These are phyloP conservation scores for Diplazon laetatorius DNA, from an alignment of 2,888 invertebrate species.

Conservation along the genomic window DNA sequence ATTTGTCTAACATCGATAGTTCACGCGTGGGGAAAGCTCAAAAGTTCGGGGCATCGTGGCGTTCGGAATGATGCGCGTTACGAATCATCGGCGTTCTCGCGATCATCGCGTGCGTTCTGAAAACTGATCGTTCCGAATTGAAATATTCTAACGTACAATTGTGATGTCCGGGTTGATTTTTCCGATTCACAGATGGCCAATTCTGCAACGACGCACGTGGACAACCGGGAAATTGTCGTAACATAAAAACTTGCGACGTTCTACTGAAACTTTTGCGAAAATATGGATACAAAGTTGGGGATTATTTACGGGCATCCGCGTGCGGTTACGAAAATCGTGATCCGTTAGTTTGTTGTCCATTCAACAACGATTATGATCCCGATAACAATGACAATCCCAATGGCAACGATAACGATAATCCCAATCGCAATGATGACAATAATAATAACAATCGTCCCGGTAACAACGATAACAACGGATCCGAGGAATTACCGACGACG, in stretches of 20 bases:
- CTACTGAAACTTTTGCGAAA: conserved; percentile 83
- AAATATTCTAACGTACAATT: too few species aligned
- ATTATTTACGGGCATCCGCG: conserved; percentile 86
- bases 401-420: conserved; percentile 2
- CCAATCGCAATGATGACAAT: conserved; percentile 17
- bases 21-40: too few species aligned
- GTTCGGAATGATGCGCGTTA: too few species aligned
- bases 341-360: conserved; percentile 87
- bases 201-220: conserved; percentile 84
- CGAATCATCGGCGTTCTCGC: too few species aligned
- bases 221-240: conserved; percentile 84
- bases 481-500: conserved; percentile 48
- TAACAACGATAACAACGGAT: conserved; percentile 38
- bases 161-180: too few species aligned
- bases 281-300: conserved; percentile 82
- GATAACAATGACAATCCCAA: conserved; percentile 6
- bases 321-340: conserved; percentile 87
- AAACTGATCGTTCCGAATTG: too few species aligned
- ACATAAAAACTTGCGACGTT: conserved; percentile 83
- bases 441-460: conserved; percentile 18
- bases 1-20: too few species aligned
- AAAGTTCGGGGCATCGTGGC: too few species aligned
- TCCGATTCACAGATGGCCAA: conserved; percentile 25
- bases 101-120: too few species aligned
- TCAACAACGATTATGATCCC: background rate